Evolutionary conservation across 2,113 vertebrate species (phyloP), one percentile per base, ranked within the genome.

Genomic region (Chloebia gouldiae): DNA sequence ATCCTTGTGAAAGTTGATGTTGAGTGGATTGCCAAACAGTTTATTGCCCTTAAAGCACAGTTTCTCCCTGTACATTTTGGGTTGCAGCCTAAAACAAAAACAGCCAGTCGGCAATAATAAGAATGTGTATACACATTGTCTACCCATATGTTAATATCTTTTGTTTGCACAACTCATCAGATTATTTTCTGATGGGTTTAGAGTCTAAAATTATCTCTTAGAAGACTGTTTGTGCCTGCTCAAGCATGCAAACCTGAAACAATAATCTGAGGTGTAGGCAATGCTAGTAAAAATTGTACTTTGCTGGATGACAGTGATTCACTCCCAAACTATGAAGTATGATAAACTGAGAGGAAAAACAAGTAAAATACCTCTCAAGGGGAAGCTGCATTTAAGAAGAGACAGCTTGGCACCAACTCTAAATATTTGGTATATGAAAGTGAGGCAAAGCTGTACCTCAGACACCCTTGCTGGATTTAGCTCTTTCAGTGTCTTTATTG

Each of bases 251-350:
- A 59, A 83, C 64, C 53, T 78, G 51, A 86, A 69, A 42, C 0
- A 2, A 50, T 33, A 73, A 20, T 73, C 76, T 79, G 78, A 88
- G 42, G 81, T 85, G 72, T 51, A 81, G 70, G n/a, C 69, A 95
- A 53, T 19, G 49, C 59, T 81, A 76, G 79, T 92, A 96, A 97
- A 97, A 95, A 79, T 51, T 77, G 15, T 92, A 73, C 71, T 95
- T 90, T 73, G 53, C 37, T 88, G 68, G 15, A 80, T 66, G 57
- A 66, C 69, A 81, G 45, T 89, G 81, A 81, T 96, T 97, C 82
- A 93, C 49, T 95, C 33, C 39, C 73, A 76, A 80, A 95, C 92
- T 81, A 70, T 72, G 93, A 93, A 90, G 54, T 64, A 33, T 53
- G 88, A 90, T 88, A 88, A 93, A 88, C 50, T 56, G 50, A 86